Conservation (phyloP, 2,113 vertebrate species). For the Leptocoma aspasia region DNA sequence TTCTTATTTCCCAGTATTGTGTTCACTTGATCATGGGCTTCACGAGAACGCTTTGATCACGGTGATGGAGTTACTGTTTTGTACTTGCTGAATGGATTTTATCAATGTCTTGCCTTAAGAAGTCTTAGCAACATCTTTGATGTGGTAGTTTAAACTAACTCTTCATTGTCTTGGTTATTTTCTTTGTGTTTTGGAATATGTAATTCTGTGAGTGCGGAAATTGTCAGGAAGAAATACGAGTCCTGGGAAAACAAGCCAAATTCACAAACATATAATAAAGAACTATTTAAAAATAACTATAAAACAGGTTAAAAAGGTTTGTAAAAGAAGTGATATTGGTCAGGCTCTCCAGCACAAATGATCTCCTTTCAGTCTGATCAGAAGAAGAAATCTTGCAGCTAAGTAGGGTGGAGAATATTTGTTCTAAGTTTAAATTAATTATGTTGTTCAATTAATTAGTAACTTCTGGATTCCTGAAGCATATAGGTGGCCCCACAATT, state of each 20-base stretch:
- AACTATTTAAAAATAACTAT: neutral
- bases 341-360: neutral
- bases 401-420: neutral
- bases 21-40: neutral
- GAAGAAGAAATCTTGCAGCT: neutral
- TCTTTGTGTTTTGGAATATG: neutral
- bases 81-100: neutral
- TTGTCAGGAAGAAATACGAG: fast-evolving
- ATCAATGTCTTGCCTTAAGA: neutral
- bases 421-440: neutral
- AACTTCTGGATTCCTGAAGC: neutral
- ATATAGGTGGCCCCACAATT: neutral
- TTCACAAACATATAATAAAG: neutral
- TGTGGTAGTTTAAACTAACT: neutral
- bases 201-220: neutral
- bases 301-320: neutral
- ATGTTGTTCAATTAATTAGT: neutral
- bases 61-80: neutral
- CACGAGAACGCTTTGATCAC: neutral
- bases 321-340: neutral
- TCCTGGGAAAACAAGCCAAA: neutral
- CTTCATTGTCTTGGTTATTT: neutral
- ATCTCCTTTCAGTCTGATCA: neutral
- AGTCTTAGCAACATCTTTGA: neutral
- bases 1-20: neutral